Conservation (phyloP, 2,888 invertebrate genomes). For the Dascillus cervinus region DNA sequence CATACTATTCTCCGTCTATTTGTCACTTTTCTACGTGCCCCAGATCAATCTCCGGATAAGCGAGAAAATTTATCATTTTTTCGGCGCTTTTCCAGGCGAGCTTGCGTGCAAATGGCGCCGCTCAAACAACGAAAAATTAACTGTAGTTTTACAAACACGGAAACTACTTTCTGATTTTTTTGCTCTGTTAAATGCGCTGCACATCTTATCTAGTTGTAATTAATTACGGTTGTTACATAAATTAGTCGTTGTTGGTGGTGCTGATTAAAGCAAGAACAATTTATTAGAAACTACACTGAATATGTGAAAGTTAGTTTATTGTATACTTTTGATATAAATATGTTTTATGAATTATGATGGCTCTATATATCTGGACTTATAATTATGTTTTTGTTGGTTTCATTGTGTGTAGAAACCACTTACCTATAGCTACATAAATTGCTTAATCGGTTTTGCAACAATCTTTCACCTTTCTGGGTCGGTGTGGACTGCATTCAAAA, state of each 20-base stretch:
- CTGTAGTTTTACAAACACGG: constrained; percentile 3
- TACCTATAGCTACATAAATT: no score
- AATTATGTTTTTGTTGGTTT: no score
- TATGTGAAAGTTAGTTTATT: constrained; percentile 7
- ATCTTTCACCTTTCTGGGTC: no score
- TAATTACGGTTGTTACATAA: constrained; percentile 25
- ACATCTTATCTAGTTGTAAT: constrained; percentile 20
- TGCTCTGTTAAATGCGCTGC: constrained; percentile 21
- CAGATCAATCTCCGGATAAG: constrained; percentile 24
- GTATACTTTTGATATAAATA: constrained; percentile 1
- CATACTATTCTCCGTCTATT: constrained; percentile 30
- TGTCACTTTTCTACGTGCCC: constrained; percentile 30
- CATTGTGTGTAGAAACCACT: no score
- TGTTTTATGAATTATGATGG: background rate
- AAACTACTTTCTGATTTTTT: constrained; percentile 24
- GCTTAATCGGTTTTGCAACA: no score
- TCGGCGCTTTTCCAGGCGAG: background rate
- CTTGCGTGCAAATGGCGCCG: constrained; percentile 5
- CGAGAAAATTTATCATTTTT: background rate
- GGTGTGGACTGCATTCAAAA: no score
- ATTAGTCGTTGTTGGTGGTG: constrained; percentile 16
- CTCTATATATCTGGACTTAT: no score
- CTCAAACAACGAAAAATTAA: constrained; percentile 6
- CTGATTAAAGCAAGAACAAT: constrained; percentile 18
- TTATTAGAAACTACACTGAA: constrained; percentile 5